phyloP scores from a whole-genome alignment of 1,140 invertebrate genomes.

The Zaprionus taronus region DNA sequence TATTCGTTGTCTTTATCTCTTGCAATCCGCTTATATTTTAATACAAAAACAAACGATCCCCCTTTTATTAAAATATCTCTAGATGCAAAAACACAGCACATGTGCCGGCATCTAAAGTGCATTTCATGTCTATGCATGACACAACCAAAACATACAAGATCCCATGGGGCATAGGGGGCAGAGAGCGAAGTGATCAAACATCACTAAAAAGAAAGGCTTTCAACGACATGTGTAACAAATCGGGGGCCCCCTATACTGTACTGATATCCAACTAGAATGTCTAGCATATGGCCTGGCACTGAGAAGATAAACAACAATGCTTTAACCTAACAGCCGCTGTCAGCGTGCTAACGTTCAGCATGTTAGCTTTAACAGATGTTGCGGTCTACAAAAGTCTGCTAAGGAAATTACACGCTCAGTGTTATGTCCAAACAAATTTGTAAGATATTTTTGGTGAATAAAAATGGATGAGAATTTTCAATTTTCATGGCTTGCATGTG shows the following conservation, averaged over 20 bases:
- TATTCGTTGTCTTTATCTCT: neutral
- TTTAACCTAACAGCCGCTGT: constrained; percentile 35
- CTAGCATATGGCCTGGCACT: constrained; percentile 25
- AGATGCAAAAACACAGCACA: constrained; percentile 5
- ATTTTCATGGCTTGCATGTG: constrained; percentile 22
- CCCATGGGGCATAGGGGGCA: neutral
- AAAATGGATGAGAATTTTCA: neutral
- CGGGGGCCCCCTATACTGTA: neutral
- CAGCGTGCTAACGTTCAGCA: constrained; percentile 37
- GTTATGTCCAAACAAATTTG: constrained; percentile 11
- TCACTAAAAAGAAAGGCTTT: constrained; percentile 9
- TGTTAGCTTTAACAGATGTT: constrained; percentile 35
- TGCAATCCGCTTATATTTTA: neutral
- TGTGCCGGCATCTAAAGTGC: constrained; percentile 27
- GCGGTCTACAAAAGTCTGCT: constrained; percentile 17
- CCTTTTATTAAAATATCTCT: neutral
- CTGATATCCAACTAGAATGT: constrained; percentile 7
- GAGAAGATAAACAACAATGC: constrained; percentile 67
- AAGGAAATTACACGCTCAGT: constrained; percentile 1
- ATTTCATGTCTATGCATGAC: constrained; percentile 7
- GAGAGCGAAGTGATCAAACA: neutral
- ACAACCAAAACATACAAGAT: neutral
- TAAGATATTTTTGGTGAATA: constrained; percentile 27
- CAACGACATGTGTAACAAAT: neutral
- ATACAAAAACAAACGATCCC: neutral